Evolutionary conservation across 1,140 invertebrate genomes (phyloP), one percentile per base, ranked within the genome.

Genomic region (Diorhabda carinulata): DNA sequence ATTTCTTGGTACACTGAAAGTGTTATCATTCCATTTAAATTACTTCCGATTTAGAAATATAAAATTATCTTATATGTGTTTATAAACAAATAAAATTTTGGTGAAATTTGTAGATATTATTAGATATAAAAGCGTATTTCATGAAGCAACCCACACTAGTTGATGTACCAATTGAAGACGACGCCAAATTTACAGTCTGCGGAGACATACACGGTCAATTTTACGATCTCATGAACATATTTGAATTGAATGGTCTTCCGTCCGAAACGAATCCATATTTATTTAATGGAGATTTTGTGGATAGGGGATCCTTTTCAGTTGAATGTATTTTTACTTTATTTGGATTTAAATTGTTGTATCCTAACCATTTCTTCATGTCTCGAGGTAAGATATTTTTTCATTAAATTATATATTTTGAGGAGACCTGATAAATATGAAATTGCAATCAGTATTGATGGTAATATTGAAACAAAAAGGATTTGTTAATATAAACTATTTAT

Each of bases 131-230:
- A 81, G 82, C 89, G 42, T 91, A 91, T 77, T 93, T 99, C 76
- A 89, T 90, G 83, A 86, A 86, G 66, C 92, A 93, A 78, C 92
- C 95, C 45, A 93, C 94, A 57, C 83, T 99, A 71, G 89, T 99
- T 0, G 92, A 99, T 79, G 92, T 99, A 60, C 86, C 85, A 70
- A 92, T 99, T 73, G 89, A 90, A 5, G 90, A 93, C 80, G 87
- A 92, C 58, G 86, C 90, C 61, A 99, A 99, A 85, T 99, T 99
- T 82, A 99, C 98, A 44, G 92, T 99, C 64, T 99, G 98, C 84
- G 98, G 98, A n/a, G 98, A 99, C 83, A 96, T 99, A 76, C 98
- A 99, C 83, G 98, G 98, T 41, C 98, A 99, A 83, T 99, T 90
- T 84, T 99, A 97, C 83, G 98, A 99, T 85, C 83, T 99, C 60